Evolutionary conservation across 2,113 vertebrate species (phyloP).

Genomic region (Diglossa brunneiventris): DNA sequence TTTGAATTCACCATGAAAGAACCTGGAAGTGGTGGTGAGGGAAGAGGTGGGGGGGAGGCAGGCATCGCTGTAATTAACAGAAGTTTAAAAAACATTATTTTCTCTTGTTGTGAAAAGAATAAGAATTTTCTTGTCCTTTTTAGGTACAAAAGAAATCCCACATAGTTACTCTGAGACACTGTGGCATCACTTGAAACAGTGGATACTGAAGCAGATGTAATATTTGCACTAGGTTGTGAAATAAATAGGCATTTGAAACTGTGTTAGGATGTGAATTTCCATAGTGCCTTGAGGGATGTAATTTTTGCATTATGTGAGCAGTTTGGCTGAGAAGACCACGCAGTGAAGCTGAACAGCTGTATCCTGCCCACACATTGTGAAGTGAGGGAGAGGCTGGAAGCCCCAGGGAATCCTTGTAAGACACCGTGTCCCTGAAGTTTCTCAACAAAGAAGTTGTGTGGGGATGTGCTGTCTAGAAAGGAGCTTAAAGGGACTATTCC

Average conservation of each 20-base stretch:
- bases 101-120: neutral
- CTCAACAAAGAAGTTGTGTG: conserved; percentile 21
- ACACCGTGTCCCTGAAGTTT: neutral
- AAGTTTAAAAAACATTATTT: neutral
- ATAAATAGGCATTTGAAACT: conserved; percentile 38
- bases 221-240: conserved; percentile 28
- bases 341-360: conserved; percentile 57
- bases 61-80: neutral
- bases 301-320: conserved; percentile 34
- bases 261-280: conserved; percentile 46
- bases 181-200: neutral
- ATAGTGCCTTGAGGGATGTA: conserved; percentile 45
- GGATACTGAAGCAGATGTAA: neutral
- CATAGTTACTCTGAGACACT: neutral
- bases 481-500: neutral
- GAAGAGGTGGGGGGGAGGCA: accelerated
- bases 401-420: conserved; percentile 22
- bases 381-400: conserved; percentile 39
- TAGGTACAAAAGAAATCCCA: neutral
- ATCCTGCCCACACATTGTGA: conserved; percentile 59
- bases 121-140: neutral
- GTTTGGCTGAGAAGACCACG: conserved; percentile 42
- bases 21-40: accelerated
- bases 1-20: neutral
- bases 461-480: neutral